Conservation (phyloP, 2,113 vertebrate genomes). For the Hyperoodon ampullatus region DNA sequence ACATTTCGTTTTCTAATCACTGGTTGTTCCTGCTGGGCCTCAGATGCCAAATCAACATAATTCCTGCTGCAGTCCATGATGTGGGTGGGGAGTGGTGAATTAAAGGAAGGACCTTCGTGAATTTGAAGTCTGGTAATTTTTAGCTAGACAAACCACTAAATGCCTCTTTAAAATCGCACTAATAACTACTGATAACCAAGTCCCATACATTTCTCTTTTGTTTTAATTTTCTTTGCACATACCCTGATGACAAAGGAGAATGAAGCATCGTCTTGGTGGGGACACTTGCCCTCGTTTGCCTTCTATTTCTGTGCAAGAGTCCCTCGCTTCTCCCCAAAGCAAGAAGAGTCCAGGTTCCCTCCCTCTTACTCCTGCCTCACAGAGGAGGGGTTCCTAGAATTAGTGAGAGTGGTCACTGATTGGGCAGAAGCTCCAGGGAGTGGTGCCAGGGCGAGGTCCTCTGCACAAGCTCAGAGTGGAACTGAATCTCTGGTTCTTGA, state of each 20-base stretch:
- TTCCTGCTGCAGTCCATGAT: background rate
- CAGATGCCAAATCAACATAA: background rate
- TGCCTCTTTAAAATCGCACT: background rate
- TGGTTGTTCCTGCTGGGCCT: background rate
- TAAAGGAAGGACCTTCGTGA: background rate
- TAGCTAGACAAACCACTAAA: background rate
- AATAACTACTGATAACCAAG: background rate
- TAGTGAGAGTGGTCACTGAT: background rate
- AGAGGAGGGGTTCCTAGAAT: background rate
- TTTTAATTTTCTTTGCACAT: background rate
- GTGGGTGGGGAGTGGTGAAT: background rate
- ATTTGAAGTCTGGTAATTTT: background rate
- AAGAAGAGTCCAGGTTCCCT: background rate
- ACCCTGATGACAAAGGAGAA: background rate
- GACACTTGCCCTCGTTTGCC: accelerated
- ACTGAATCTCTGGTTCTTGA: background rate
- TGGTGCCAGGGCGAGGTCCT: accelerated
- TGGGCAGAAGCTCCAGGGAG: background rate
- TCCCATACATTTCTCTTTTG: background rate
- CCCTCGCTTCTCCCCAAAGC: background rate
- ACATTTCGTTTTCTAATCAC: background rate
- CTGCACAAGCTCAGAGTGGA: accelerated
- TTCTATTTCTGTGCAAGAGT: background rate
- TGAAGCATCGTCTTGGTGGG: background rate
- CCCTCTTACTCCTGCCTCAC: background rate